Base-by-base conservation (phyloP, 2,113 vertebrate species). In the Etheostoma cragini region DNA sequence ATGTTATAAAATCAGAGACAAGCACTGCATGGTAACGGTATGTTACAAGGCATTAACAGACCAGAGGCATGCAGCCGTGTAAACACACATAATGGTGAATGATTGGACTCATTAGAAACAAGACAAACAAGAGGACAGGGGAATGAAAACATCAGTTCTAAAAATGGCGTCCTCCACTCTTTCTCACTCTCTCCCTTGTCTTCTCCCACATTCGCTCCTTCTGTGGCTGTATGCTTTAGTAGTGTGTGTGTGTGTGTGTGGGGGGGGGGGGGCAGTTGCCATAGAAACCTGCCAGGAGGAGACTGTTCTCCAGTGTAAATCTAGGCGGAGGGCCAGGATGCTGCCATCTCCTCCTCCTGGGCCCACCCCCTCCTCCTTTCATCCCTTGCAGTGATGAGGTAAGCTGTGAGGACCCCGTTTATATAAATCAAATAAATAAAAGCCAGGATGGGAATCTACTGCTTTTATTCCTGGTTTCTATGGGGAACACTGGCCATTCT, bases 231-330 rank as follows among this genome's bases (percentile, higher is more conserved):
- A 69, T 82, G 84, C 81, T 83, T 22, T n/a, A 87, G 81, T 46
- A 79, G 70, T 62, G 56, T 8, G 49, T 19, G 22, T 56, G 22
- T 56, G 53, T 56, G 38, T 24, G 53, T 24, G 53, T 19, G 53
- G 13, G 53, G 14, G 35, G 24, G 17, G 61, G 13, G 53, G 14
- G 35, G 24, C 12, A 57, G 91, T 94, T 94, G 80, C 88, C 85
- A 93, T 94, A 66, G 94, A 78, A 94, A 93, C 92, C 72, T 21
- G 68, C 72, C 52, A 80, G 64, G 85, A 87, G 75, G 80, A 89
- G 76, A 79, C 82, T 69, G n/a, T 78, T 84, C 79, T 80, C 73
- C 30, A 57, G 58, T 61, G 77, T 46, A 82, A 72, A 80, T 82
- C 67, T 86, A 89, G 84, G 88, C 81, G 3, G 69, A 76, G 50